A percentile compares a stretch with the other conserved stretches of the same genome.
These are phyloP conservation scores for Drosophila yooni DNA, from an alignment of 2,888 invertebrate genomes.

Conservation along the genomic window DNA sequence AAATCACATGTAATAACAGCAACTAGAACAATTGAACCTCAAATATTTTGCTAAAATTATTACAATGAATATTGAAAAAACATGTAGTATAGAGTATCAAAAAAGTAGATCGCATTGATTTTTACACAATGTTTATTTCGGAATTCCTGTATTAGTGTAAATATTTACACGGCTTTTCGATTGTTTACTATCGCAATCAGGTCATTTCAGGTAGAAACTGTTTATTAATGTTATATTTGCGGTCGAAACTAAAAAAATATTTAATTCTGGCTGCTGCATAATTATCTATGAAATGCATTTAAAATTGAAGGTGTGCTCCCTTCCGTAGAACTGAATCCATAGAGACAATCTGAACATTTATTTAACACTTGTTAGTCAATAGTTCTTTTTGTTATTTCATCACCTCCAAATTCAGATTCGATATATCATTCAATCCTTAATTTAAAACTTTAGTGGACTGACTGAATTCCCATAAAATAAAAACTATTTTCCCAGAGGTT, in stretches of 20 bases:
- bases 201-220: not conserved
- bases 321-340: not conserved
- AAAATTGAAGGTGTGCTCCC: not conserved
- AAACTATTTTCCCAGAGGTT: not conserved
- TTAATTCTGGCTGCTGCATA: not conserved
- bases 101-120: constrained; percentile 12
- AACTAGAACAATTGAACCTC: constrained; percentile 11
- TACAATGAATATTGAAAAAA: constrained; percentile 14
- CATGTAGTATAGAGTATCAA: not conserved
- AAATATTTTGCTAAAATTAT: constrained; percentile 46
- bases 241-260: not conserved
- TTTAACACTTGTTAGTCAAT: not conserved
- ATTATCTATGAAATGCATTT: not conserved
- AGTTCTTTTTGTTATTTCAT: not conserved
- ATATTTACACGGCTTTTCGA: constrained; percentile 43
- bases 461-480: not conserved
- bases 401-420: not conserved
- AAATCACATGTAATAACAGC: constrained; percentile 26
- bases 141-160: constrained; percentile 40
- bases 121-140: constrained; percentile 29
- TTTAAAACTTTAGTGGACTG: not conserved
- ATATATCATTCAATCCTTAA: not conserved
- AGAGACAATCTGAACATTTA: not conserved
- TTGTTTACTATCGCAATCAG: constrained; percentile 1
- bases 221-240: not conserved